Percentiles rank a stretch among this genome's conserved stretches.
These are phyloP conservation scores for Hyperoplus immaculatus DNA, from an alignment of 2,797 vertebrate genomes.

Conservation along the genomic window DNA sequence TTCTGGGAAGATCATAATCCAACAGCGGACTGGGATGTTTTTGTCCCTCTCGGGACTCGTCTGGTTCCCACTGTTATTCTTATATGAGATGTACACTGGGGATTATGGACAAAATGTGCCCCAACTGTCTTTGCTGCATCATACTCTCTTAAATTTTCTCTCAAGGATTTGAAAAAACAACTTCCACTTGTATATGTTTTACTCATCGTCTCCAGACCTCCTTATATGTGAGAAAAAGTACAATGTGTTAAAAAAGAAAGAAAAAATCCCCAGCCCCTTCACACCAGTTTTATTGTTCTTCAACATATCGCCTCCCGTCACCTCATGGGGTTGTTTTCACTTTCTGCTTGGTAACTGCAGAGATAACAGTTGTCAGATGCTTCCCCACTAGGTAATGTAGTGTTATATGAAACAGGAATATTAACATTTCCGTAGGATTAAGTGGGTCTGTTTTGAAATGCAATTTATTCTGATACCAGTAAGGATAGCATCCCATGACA, in stretches of 20 bases:
- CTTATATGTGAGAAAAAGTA: conserved; percentile 27
- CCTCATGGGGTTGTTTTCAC: conserved; percentile 20
- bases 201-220: conserved; percentile 22
- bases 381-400: neutral
- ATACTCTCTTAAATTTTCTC: conserved; percentile 33
- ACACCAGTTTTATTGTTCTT: neutral
- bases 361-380: conserved; percentile 19
- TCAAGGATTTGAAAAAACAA: conserved; percentile 21
- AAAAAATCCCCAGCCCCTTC: neutral
- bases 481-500: conserved; percentile 22
- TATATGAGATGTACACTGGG: conserved; percentile 64
- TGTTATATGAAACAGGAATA: conserved; percentile 20
- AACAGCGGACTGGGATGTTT: conserved; percentile 67
- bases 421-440: conserved; percentile 28
- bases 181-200: conserved; percentile 32
- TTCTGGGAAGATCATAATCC: conserved; percentile 79
- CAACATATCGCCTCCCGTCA: neutral
- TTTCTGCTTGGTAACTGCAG: conserved; percentile 17
- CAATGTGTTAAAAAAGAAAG: neutral
- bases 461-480: conserved; percentile 24
- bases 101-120: conserved; percentile 61
- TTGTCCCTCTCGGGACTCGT: conserved; percentile 75
- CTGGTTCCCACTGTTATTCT: conserved; percentile 83
- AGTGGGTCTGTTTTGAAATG: conserved; percentile 35
- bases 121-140: conserved; percentile 66